A percentile compares a stretch with the other conserved stretches of the same genome.
Evolutionary conservation across 2,888 invertebrate genomes (phyloP).

Genomic region (Carabus problematicus): DNA sequence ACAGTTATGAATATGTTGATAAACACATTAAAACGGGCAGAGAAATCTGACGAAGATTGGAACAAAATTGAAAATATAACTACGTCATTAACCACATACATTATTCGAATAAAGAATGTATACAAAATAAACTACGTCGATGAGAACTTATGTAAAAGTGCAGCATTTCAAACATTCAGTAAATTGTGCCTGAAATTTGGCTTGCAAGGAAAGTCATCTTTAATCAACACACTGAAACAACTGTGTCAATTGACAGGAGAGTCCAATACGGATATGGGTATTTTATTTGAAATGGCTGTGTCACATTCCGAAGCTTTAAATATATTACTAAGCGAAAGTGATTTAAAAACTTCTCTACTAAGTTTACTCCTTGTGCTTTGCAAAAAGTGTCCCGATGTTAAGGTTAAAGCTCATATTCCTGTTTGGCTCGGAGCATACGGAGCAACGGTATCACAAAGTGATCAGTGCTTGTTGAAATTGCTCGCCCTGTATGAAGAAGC

Average conservation of each 20-base stretch:
- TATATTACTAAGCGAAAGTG: conserved; percentile 65
- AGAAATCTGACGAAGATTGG: conserved; percentile 46
- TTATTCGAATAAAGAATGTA: conserved; percentile 39
- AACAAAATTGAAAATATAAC: conserved; percentile 48
- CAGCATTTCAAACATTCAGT: conserved; percentile 57
- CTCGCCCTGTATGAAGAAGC: conserved; percentile 74
- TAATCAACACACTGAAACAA: conserved; percentile 62
- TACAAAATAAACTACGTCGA: conserved; percentile 31
- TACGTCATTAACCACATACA: conserved; percentile 46
- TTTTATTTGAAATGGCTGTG: conserved; percentile 75
- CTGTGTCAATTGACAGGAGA: conserved; percentile 65
- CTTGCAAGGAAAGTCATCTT: conserved; percentile 54
- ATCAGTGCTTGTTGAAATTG: conserved; percentile 73
- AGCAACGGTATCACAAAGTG: conserved; percentile 73
- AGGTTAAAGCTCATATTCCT: conserved; percentile 75
- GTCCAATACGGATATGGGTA: conserved; percentile 60
- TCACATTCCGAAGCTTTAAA: conserved; percentile 81
- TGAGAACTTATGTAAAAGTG: conserved; percentile 42
- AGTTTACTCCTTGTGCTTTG: conserved; percentile 71
- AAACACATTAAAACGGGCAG: conserved; percentile 60
- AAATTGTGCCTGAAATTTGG: conserved; percentile 73
- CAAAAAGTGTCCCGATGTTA: conserved; percentile 67
- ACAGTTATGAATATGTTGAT: conserved; percentile 65
- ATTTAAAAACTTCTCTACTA: conserved; percentile 68
- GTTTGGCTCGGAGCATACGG: conserved; percentile 80